Evolutionary conservation across 37 sponge, comb jelly and placozoan species (phyloP).

Genomic region (Mnemiopsis leidyi): DNA sequence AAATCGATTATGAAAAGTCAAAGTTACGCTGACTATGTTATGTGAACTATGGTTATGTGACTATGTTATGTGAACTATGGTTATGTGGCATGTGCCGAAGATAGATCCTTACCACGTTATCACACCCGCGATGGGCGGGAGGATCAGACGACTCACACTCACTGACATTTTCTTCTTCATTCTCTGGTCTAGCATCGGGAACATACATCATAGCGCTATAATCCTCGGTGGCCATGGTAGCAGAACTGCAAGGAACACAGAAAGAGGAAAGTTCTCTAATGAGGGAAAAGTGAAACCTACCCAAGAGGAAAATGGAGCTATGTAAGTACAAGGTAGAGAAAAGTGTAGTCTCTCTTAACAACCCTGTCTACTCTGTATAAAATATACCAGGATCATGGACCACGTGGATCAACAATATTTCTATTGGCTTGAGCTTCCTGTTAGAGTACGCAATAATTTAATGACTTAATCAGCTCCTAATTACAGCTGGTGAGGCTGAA

Average conservation of each 20-base stretch:
- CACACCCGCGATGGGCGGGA: neutral
- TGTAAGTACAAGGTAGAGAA: neutral
- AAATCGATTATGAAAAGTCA: no score
- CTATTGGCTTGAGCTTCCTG: neutral
- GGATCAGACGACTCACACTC: neutral
- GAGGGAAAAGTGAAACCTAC: neutral
- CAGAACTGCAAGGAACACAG: neutral
- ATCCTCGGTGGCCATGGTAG: neutral
- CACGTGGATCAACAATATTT: neutral
- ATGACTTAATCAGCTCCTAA: neutral
- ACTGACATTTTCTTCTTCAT: neutral
- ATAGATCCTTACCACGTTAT: neutral
- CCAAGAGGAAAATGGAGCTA: neutral
- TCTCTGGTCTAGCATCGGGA: neutral
- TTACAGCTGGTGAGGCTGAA: neutral
- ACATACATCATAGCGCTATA: neutral
- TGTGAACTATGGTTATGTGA: no score
- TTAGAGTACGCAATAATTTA: neutral
- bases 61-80: no score
- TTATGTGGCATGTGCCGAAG: no score
- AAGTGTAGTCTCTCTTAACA: neutral
- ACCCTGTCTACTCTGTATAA: neutral
- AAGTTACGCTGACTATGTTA: no score
- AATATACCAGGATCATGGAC: neutral
- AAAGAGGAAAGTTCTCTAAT: neutral